Evolutionary conservation across 2,797 vertebrate genomes (phyloP).

Genomic region (Hippoglossus hippoglossus): DNA sequence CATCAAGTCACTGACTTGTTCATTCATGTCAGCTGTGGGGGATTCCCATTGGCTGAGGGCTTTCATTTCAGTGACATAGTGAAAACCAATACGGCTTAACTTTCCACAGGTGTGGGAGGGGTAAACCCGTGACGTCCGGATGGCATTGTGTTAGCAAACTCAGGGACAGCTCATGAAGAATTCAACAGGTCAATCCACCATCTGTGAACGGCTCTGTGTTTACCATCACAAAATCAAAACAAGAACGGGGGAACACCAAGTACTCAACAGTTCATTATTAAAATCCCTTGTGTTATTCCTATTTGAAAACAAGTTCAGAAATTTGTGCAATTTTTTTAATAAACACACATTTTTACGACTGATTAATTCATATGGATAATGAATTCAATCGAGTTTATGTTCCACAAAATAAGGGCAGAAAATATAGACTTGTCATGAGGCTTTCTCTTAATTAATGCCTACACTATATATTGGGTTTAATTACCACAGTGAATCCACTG

Average conservation of each 20-base stretch:
- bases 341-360: neutral
- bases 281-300: neutral
- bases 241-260: slow-evolving; percentile 9
- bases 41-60: slow-evolving; percentile 43
- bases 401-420: too few species aligned
- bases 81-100: slow-evolving; percentile 64
- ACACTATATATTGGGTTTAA: too few species aligned
- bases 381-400: too few species aligned
- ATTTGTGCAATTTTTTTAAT: neutral
- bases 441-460: too few species aligned
- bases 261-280: neutral
- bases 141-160: slow-evolving; percentile 70
- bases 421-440: too few species aligned
- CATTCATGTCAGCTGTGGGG: slow-evolving; percentile 19
- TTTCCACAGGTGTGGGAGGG: slow-evolving; percentile 60
- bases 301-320: slow-evolving; percentile 6
- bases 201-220: slow-evolving; percentile 63
- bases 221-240: slow-evolving; percentile 61
- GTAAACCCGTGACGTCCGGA: slow-evolving; percentile 50
- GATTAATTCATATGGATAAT: too few species aligned
- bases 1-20: slow-evolving; percentile 1
- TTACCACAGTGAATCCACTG: too few species aligned
- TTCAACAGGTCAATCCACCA: slow-evolving; percentile 74
- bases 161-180: slow-evolving; percentile 76
- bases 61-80: slow-evolving; percentile 35